Evolutionary conservation across 2,888 invertebrate species (phyloP), one percentile per base, ranked within the genome.

Genomic region (Stenoptilia bipunctidactyla): DNA sequence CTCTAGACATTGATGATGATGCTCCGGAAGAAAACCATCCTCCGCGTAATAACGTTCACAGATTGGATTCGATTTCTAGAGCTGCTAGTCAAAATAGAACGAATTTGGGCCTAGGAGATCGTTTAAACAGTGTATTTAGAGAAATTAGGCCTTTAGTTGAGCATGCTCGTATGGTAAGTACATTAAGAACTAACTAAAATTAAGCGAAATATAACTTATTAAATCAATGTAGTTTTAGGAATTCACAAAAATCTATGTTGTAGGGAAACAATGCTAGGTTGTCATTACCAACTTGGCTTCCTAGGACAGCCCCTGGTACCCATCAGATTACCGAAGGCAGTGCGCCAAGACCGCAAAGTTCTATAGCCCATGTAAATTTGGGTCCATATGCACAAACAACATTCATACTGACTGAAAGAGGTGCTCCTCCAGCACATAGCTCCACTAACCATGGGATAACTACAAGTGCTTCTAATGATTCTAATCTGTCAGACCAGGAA

Each of bases 81-180:
- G 60, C 64, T 46, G 48, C 59, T 40, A 54, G 55, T 45, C 49
- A 64, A 37, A 67, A 61, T 46, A 71, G 79, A 48, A 71, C 50
- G 53, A 75, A 69, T 53, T 45, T 79, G 45, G 76, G 83, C 33
- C 56, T 83, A 33, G 79, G 80, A 10, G 83, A 83, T 45, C 72
- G 82, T 13, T 62, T 83, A 14, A 77, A 75, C 44, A 76, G 58
- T 58, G 79, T 82, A 13, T 76, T 90, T 45, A 84, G 89, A 53
- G 89, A 88, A 66, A 88, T 89, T 39, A 83, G 89, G 53, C 89
- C 89, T n/a, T 70, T 89, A 4, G 87, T 90, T 10, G 88, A 88
- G 66, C 85, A 88, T 56, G 88, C 88, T 38, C 76, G 87, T 42
- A 85, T 79, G 70, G 85, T 84, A 70, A 63, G 54, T 46, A 39